phyloP scores from a whole-genome alignment of 2,888 invertebrate species.

The Prosopocoilus inquinatus region DNA sequence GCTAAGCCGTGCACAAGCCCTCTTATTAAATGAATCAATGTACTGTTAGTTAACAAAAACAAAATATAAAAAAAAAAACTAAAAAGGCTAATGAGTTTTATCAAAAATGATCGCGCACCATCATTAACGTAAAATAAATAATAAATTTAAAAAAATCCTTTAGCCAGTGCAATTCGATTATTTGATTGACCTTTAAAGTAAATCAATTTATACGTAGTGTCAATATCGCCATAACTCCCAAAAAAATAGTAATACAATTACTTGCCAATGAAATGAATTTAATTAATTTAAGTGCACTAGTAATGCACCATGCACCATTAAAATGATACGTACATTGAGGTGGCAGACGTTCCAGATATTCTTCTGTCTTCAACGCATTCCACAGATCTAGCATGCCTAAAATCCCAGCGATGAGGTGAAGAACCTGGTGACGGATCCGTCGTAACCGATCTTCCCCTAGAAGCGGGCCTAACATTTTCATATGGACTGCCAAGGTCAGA shows the following conservation, averaged over 20 bases:
- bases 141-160: no score
- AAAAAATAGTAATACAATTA: no score
- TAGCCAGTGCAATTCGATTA: no score
- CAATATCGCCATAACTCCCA: no score
- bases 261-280: no score
- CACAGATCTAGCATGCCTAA: constrained; percentile 52
- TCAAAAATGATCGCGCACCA: no score
- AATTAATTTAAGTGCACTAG: no score
- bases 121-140: no score
- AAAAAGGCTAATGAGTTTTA: no score
- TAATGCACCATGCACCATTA: constrained; percentile 8
- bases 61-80: background rate
- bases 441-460: constrained; percentile 48
- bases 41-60: background rate
- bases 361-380: constrained; percentile 55
- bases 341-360: constrained; percentile 58
- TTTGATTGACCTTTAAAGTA: no score
- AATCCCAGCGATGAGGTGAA: constrained; percentile 57
- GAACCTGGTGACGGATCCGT: constrained; percentile 56
- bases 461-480: constrained; percentile 60
- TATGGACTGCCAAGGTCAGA: constrained; percentile 63
- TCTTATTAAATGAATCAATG: constrained; percentile 9
- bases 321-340: constrained; percentile 56
- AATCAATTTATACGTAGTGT: no score
- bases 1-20: constrained; percentile 31